Evolutionary conservation across 30 jellyfish, hydroid and myxozoan species (phyloP), one percentile per base, ranked within the genome.

Genomic region (Turritopsis dohrnii): DNA sequence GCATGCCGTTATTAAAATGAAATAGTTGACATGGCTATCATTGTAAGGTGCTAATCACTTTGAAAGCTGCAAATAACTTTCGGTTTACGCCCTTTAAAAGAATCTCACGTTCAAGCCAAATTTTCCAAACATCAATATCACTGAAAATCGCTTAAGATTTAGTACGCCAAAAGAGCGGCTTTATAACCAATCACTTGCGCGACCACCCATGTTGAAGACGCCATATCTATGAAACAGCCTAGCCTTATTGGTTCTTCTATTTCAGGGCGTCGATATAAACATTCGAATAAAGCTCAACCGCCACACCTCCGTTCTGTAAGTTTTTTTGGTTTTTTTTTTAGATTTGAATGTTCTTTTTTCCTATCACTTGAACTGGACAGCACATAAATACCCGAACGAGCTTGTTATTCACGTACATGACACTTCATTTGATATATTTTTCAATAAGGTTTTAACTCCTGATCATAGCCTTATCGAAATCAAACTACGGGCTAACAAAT

Each of bases 261-360:
- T 85, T 27, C 31, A 87, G 95, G 95, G 95, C 65, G 95, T 52
- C 83, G 95, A 65, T 87, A 72, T 84, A 87, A 87, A 53, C 83
- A 88, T 1, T 52, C 83, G 21, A 81, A 86, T 22, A 87, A 87
- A 52, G 71, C 71, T 20, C 83, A 74, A 66, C 83, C 76, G 41
- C 89, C 86, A 73, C 74, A 88, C 9, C 81, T 87, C 22, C 89
- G 95, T 65, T 87, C 95, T 73, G 95, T 87, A 81, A 87, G 95
- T 87, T 41, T 27, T 41, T 41, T n/a, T n/a, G n/a, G n/a, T n/a
- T n/a, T 41, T 41, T 41, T 41, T 41, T 41, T 41, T 3, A 41
- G 60, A 3, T n/a, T n/a, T n/a, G n/a, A n/a, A n/a, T n/a, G n/a
- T n/a, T n/a, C n/a, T n/a, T n/a, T n/a, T n/a, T n/a, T n/a, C n/a